Evolutionary conservation across 2,113 vertebrate species (phyloP), one percentile per base, ranked within the genome.

Genomic region (Antigone vipio): DNA sequence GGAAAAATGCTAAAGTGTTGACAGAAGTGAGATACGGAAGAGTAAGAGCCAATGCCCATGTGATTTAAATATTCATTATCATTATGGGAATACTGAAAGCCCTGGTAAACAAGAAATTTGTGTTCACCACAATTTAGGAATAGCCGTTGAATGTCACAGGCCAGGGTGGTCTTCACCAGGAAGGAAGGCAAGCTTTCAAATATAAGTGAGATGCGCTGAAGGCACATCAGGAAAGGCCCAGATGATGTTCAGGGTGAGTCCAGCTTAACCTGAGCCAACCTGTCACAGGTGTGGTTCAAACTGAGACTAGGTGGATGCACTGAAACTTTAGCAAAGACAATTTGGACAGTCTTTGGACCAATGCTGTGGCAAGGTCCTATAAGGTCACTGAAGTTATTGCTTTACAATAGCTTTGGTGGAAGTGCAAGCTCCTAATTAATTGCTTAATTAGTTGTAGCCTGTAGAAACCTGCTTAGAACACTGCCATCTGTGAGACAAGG

Each of bases 381-480:
- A 40, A 95, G 80, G 81, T 85, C 73, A 88, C 74, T 14, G 45
- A 85, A 87, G 49, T 87, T 91, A 67, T 21, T 79, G 35, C 22
- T 93, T 75, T 91, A 82, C 87, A 89, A 29, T 9, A 82, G 45
- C 40, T 40, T 78, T 66, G 68, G 66, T 95, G 66, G 82, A 85
- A 91, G 76, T 73, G 73, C 74, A 94, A 85, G 63, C 69, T 94
- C 58, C 69, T 91, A 94, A 96, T 95, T 96, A 96, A 89, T 88
- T 95, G 66, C 71, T 89, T 94, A 95, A 96, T 96, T 95, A 93
- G 35, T 66, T 79, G 30, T 67, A 90, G 62, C 35, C 53, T 40
- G 82, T 81, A 82, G 81, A 95, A 96, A 79, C 69, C 87, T 94
- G 81, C 66, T 84, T 64, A 88, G 81, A 93, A 96, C 77, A 64